Evolutionary conservation across 2,113 vertebrate species (phyloP).

Genomic region (Lophius piscatorius): DNA sequence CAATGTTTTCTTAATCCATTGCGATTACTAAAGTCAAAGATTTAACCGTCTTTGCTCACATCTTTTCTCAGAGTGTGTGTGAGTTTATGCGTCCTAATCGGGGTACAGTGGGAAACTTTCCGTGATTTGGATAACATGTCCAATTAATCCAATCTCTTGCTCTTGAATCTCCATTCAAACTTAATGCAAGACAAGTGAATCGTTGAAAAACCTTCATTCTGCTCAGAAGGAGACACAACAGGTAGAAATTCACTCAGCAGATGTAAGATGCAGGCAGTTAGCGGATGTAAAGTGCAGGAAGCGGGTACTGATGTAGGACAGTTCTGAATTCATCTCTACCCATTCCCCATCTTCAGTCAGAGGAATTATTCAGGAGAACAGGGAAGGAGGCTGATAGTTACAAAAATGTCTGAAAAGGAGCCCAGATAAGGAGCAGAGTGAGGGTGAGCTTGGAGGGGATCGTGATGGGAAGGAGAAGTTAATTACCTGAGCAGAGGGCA

Average conservation of each 20-base stretch:
- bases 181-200: conserved; percentile 43
- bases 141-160: conserved; percentile 76
- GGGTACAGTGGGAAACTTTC: conserved; percentile 70
- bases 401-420: conserved; percentile 86
- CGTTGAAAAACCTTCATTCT: conserved; percentile 55
- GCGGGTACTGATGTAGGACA: conserved; percentile 17
- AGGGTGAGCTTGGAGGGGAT: conserved; percentile 77
- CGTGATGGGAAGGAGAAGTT: conserved; percentile 74
- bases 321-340: conserved; percentile 71
- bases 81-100: conserved; percentile 54
- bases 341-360: conserved; percentile 82
- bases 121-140: conserved; percentile 76
- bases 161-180: conserved; percentile 68
- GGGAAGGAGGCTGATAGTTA: conserved; percentile 82
- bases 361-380: conserved; percentile 77
- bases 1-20: conserved; percentile 75
- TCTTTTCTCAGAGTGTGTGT: conserved; percentile 23
- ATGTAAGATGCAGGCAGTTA: conserved; percentile 8
- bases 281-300: conserved; percentile 20
- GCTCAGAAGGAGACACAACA: conserved; percentile 52
- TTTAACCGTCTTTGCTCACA: conserved; percentile 61
- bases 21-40: conserved; percentile 68
- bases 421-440: conserved; percentile 84
- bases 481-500: conserved; percentile 78
- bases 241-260: conserved; percentile 32